Base-by-base conservation (phyloP, 1,140 invertebrate genomes). In the Gryllus bimaculatus region DNA sequence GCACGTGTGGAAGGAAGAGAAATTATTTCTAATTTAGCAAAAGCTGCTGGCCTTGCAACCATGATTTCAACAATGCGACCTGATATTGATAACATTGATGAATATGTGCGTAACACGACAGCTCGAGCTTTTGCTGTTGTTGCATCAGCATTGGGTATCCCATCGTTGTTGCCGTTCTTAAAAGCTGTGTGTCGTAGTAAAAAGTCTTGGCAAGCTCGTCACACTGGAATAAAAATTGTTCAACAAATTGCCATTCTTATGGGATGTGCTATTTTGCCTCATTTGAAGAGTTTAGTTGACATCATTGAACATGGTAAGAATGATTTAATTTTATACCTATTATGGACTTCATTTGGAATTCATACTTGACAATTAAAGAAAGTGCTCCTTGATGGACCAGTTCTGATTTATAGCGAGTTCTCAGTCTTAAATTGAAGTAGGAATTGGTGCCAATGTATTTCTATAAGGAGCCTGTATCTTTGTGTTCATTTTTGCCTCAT, bases 21-120 rank as follows among this genome's bases (percentile, higher is more conserved):
- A 87, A 99, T 99, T 81, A 99, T 99, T 83, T 99, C 98, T 0
- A 99, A 99, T 88, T 89, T 99, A 82, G 98, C 98, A 0, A 99
- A 99, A 88, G 98, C 98, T 21, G 98, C 98, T n/a, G 98, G 98
- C 80, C 88, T 99, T 47, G 98, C 98, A 0, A 99, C 98, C 10
- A 99, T 99, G 98, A 99, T 99, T 83, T 99, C 98, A 0, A 99
- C 98, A 0, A 99, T 99, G 98, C 90, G 98, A 87, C 98, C 98
- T 8, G 98, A 99, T 89, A 99, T 99, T 84, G 98, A 99, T 85
- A 99, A 99, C 85, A 99, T 99, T 83, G 98, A 99, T 87, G 98
- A 99, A 88, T 99, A 99, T 83, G 98, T 99, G 0, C 89, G 98
- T 85, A 99, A 99, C 86, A 99, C 98, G 0, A 99, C 98, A 12